phyloP scores from a whole-genome alignment of 2,888 invertebrate genomes.

The Cetonia aurata region DNA sequence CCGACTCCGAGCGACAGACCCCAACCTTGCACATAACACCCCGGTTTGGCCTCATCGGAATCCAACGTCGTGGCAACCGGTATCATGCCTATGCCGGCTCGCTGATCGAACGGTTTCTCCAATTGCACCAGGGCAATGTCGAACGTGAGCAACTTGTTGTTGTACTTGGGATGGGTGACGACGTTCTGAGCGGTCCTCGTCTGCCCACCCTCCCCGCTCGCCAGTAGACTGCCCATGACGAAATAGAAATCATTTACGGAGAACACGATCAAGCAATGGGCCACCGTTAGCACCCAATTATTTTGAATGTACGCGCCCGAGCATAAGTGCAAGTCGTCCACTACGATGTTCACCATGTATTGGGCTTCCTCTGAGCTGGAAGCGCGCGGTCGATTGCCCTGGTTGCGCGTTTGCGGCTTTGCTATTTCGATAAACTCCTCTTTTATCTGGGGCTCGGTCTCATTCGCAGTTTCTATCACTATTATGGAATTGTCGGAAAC shows the following conservation, averaged over 20 bases:
- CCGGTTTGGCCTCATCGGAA: no score
- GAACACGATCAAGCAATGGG: slow-evolving; percentile 9
- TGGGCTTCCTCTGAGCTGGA: not conserved
- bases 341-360: slow-evolving; percentile 11
- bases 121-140: slow-evolving; percentile 10
- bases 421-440: no score
- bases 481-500: no score
- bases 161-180: not conserved
- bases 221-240: slow-evolving; percentile 7
- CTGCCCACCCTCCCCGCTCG: not conserved
- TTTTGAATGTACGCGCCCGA: slow-evolving; percentile 2
- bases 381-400: not conserved
- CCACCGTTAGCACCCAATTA: not conserved
- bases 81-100: not conserved
- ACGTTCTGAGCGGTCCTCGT: not conserved
- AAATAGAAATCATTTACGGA: not conserved
- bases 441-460: no score
- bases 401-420: not conserved
- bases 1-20: not conserved
- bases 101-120: not conserved
- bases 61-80: not conserved
- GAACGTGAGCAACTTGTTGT: not conserved
- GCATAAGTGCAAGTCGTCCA: not conserved
- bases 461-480: no score
- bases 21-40: slow-evolving; percentile 1